Evolutionary conservation across 2,888 invertebrate species (phyloP).

Genomic region (Minunthozetes semirufus): DNA sequence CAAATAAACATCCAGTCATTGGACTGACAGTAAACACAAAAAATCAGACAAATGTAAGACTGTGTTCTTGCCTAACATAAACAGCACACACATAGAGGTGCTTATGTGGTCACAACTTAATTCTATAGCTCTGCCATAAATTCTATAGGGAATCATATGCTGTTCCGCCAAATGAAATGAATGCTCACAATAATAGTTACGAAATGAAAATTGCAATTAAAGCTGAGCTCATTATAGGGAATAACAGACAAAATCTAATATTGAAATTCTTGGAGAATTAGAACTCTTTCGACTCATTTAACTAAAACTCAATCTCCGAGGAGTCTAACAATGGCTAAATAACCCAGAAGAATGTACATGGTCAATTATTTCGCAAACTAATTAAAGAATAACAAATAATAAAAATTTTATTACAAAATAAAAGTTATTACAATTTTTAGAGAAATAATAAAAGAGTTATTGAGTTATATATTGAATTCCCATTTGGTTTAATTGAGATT

Average conservation of each 20-base stretch:
- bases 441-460: no score
- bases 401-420: neutral
- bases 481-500: no score
- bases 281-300: neutral
- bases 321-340: neutral
- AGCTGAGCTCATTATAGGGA: neutral
- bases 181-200: neutral
- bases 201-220: no score
- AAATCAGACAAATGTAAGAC: slow-evolving; percentile 1
- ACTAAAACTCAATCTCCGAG: neutral
- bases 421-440: no score
- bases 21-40: neutral
- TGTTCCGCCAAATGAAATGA: neutral
- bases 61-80: neutral
- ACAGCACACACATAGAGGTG: neutral
- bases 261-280: neutral
- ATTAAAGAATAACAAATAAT: neutral
- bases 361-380: neutral
- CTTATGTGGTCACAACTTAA: slow-evolving; percentile 16
- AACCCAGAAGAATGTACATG: neutral
- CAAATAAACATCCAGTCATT: slow-evolving; percentile 13
- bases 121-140: neutral
- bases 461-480: no score
- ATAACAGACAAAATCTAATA: neutral
- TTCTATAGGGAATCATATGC: neutral